Evolutionary conservation across 2,113 vertebrate species (phyloP).

Genomic region (Pithys albifrons): DNA sequence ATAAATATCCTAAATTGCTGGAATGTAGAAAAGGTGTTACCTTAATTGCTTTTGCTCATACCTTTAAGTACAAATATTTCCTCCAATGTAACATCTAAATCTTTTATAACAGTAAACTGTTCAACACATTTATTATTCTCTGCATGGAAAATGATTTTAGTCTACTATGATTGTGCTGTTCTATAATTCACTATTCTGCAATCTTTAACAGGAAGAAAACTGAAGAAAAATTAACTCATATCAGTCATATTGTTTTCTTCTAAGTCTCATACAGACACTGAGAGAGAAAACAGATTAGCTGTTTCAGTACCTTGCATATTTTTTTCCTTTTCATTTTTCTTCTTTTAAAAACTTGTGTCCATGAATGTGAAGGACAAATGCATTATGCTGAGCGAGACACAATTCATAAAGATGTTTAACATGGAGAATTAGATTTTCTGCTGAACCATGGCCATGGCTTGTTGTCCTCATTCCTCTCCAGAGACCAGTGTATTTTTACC

Average conservation of each 20-base stretch:
- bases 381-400: background rate
- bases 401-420: background rate
- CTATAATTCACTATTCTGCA: conserved; percentile 14
- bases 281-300: conserved; percentile 17
- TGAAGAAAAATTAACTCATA: background rate
- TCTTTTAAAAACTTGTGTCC: background rate
- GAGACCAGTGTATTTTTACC: background rate
- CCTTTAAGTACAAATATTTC: background rate
- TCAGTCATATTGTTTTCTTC: background rate
- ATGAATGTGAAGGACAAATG: conserved; percentile 14
- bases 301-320: background rate
- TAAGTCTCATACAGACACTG: background rate
- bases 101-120: conserved; percentile 21
- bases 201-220: background rate
- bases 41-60: conserved; percentile 12
- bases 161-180: background rate
- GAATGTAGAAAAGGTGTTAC: background rate
- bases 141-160: background rate
- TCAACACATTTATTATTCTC: background rate
- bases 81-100: background rate
- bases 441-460: background rate
- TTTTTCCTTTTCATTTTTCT: background rate
- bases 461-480: background rate
- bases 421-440: conserved; percentile 32
- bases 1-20: background rate